Percentiles rank a stretch among this genome's conserved stretches.
Evolutionary conservation across 2,888 invertebrate genomes (phyloP).

Genomic region (Pterostichus niger): DNA sequence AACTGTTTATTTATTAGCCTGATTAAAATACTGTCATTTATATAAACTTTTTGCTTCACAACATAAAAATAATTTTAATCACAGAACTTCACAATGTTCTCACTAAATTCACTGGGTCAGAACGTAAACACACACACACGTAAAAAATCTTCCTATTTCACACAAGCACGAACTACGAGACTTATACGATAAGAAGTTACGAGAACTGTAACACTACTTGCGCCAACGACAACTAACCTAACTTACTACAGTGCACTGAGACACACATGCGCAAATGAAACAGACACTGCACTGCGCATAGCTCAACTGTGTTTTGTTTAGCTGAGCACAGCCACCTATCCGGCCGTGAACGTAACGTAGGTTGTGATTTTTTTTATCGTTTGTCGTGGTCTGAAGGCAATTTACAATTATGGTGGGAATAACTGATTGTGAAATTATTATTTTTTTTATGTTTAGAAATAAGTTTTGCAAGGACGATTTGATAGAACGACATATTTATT

Average conservation of each 20-base stretch:
- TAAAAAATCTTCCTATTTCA: neutral
- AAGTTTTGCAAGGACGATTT: neutral
- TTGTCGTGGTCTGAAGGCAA: slow-evolving; percentile 32
- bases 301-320: slow-evolving; percentile 45
- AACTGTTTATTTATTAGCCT: no score
- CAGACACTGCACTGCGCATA: slow-evolving; percentile 37
- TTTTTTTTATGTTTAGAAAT: slow-evolving; percentile 17
- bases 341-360: slow-evolving; percentile 53
- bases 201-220: slow-evolving; percentile 17
- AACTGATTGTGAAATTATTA: neutral
- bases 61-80: no score
- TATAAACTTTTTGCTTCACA: no score
- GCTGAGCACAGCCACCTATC: slow-evolving; percentile 37
- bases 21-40: no score
- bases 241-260: slow-evolving; percentile 34
- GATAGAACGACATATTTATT: slow-evolving; percentile 12
- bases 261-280: slow-evolving; percentile 35
- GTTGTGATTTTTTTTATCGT: slow-evolving; percentile 44
- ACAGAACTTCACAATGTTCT: neutral
- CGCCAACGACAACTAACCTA: slow-evolving; percentile 34
- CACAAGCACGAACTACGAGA: neutral
- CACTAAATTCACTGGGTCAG: slow-evolving; percentile 26
- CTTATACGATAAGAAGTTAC: neutral
- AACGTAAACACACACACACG: slow-evolving; percentile 12
- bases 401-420: slow-evolving; percentile 29